Conservation (phyloP, 2,113 vertebrate species). For the Hippoglossus stenolepis region DNA sequence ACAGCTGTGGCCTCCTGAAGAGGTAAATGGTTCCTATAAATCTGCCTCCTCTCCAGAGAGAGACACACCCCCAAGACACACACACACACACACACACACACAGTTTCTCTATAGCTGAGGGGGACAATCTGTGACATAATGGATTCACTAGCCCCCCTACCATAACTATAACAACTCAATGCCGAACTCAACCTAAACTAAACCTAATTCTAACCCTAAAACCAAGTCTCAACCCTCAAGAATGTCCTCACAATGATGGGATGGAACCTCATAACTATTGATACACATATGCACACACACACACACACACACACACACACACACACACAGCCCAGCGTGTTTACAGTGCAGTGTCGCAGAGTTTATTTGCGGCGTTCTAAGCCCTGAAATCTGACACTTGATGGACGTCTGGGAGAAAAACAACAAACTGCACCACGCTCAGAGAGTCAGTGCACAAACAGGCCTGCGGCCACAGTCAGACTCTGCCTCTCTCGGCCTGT, state of each 20-base stretch:
- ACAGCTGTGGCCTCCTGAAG: slow-evolving; percentile 69
- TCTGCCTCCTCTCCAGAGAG: slow-evolving; percentile 38
- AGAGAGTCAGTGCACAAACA: background rate
- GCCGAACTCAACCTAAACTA: too few relatives aligned
- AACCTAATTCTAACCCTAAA: too few relatives aligned
- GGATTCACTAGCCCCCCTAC: too few relatives aligned
- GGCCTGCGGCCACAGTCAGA: background rate
- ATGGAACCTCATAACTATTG: too few relatives aligned
- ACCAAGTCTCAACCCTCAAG: too few relatives aligned
- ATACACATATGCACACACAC: background rate
- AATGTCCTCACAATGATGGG: too few relatives aligned
- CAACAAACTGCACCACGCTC: background rate
- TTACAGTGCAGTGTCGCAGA: slow-evolving; percentile 8
- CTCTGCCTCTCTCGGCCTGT: background rate
- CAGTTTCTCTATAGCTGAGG: too few relatives aligned
- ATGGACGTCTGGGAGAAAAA: background rate
- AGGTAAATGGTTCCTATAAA: slow-evolving; percentile 64
- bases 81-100: slow-evolving; percentile 15
- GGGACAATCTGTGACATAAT: too few relatives aligned
- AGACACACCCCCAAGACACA: slow-evolving; percentile 3
- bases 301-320: background rate
- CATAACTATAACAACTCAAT: too few relatives aligned
- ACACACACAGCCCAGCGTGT: slow-evolving; percentile 11
- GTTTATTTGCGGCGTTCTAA: slow-evolving; percentile 39
- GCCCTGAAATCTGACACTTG: slow-evolving; percentile 29